phyloP scores from a whole-genome alignment of 2,888 invertebrate genomes.

The Acrobasis suavella region DNA sequence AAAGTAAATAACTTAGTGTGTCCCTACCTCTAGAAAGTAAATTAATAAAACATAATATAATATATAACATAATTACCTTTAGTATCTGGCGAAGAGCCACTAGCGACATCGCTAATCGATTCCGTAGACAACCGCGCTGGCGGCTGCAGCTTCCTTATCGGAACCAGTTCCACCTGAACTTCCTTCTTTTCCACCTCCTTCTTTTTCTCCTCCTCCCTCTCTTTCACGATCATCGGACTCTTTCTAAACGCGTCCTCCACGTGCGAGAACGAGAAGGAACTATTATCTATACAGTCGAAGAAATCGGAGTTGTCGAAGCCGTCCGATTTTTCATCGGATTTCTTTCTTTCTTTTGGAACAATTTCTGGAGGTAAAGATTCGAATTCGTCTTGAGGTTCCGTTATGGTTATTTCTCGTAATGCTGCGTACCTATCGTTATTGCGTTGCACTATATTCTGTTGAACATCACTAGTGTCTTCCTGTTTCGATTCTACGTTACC shows the following conservation, averaged over 20 bases:
- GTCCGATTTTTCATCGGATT: conserved; percentile 78
- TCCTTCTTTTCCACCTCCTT: conserved; percentile 49
- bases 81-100: conserved; percentile 85
- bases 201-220: conserved; percentile 64
- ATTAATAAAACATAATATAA: conserved; percentile 13
- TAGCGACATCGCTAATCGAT: conserved; percentile 84
- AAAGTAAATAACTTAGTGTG: no score
- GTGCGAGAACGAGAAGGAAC: conserved; percentile 74
- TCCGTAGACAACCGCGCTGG: conserved; percentile 82
- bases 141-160: conserved; percentile 49
- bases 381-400: conserved; percentile 82
- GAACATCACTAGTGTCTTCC: conserved; percentile 50
- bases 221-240: conserved; percentile 65
- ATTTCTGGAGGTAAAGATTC: conserved; percentile 72
- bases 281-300: conserved; percentile 79
- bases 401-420: conserved; percentile 88
- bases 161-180: conserved; percentile 46
- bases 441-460: conserved; percentile 1
- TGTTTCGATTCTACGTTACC: conserved; percentile 62
- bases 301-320: conserved; percentile 79
- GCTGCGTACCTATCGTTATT: conserved; percentile 89
- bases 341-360: conserved; percentile 74
- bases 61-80: conserved; percentile 63
- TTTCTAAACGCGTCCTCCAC: conserved; percentile 78
- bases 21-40: no score